Evolutionary conservation across 2,888 invertebrate genomes (phyloP).

Genomic region (Phyllotreta cruciferae): DNA sequence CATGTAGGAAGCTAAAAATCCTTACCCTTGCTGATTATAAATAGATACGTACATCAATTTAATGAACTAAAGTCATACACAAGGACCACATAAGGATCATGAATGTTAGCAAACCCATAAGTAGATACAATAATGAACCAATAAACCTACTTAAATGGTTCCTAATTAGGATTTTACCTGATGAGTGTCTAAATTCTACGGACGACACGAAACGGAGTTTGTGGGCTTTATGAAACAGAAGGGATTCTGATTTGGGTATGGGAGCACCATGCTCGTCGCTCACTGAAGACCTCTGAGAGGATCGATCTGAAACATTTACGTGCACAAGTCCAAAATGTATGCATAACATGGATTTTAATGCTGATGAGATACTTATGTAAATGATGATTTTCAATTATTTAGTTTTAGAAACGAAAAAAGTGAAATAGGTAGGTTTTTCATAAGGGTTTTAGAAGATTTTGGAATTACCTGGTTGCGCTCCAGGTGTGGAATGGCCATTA

Average conservation of each 20-base stretch:
- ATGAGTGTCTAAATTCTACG: constrained; percentile 80
- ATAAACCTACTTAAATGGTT: background rate
- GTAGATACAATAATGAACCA: too few species aligned
- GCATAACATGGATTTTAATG: too few species aligned
- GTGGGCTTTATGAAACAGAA: constrained; percentile 65
- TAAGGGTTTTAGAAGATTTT: too few species aligned
- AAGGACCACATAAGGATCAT: too few species aligned
- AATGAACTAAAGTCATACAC: too few species aligned
- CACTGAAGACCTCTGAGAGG: constrained; percentile 65
- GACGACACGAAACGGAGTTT: constrained; percentile 83
- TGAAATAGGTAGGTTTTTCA: too few species aligned
- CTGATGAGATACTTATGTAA: too few species aligned
- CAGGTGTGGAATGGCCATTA: constrained; percentile 46
- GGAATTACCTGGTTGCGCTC: constrained; percentile 45
- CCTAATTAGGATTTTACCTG: constrained; percentile 63
- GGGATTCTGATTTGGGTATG: constrained; percentile 58
- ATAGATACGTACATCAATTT: too few species aligned
- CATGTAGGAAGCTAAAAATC: too few species aligned
- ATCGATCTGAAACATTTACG: constrained; percentile 64
- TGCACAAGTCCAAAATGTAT: constrained; percentile 34
- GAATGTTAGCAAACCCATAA: too few species aligned
- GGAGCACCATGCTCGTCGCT: constrained; percentile 62
- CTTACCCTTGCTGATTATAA: too few species aligned
- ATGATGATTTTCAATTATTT: background rate
- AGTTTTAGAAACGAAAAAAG: too few species aligned